Percentiles rank a stretch among this genome's conserved stretches.
phyloP scores from a whole-genome alignment of 2,888 invertebrate genomes.

The Anoncus sp. region DNA sequence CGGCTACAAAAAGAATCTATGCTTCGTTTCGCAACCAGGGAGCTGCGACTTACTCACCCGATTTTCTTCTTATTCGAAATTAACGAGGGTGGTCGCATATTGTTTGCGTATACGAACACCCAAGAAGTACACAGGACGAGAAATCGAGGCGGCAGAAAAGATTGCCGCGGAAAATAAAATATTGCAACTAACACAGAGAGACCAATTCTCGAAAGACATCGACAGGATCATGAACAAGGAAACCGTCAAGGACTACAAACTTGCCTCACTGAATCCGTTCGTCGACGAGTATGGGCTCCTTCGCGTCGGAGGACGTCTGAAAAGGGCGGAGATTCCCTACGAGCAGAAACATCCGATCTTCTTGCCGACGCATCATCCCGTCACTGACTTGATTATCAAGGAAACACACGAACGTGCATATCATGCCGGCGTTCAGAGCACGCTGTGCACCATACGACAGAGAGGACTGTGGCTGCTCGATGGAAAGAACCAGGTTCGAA shows the following conservation, averaged over 20 bases:
- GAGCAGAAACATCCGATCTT: constrained; percentile 52
- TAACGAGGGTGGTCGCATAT: constrained; percentile 33
- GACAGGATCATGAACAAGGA: constrained; percentile 38
- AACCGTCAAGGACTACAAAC: constrained; percentile 33
- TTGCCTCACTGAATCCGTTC: constrained; percentile 40
- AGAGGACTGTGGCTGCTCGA: constrained; percentile 49
- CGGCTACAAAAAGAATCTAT: constrained; percentile 24
- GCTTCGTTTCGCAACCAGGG: constrained; percentile 26
- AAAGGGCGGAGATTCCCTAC: constrained; percentile 11
- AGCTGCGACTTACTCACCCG: constrained; percentile 30
- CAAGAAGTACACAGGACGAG: constrained; percentile 32
- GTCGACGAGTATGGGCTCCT: constrained; percentile 43
- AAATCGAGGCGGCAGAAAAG: constrained; percentile 26
- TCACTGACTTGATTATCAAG: constrained; percentile 53
- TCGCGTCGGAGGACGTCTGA: constrained; percentile 53
- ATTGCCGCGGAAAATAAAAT: constrained; percentile 28
- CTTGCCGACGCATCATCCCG: constrained; percentile 47
- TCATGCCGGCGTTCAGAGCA: constrained; percentile 53
- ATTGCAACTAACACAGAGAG: constrained; percentile 32
- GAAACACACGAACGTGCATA: constrained; percentile 36
- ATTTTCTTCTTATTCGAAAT: constrained; percentile 47
- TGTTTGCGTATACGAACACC: constrained; percentile 32
- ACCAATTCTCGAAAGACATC: constrained; percentile 37
- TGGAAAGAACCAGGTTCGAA: constrained; percentile 38
- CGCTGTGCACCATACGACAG: constrained; percentile 41